Evolutionary conservation across 2,797 vertebrate genomes (phyloP), one percentile per base, ranked within the genome.

Genomic region (Manis pentadactyla): DNA sequence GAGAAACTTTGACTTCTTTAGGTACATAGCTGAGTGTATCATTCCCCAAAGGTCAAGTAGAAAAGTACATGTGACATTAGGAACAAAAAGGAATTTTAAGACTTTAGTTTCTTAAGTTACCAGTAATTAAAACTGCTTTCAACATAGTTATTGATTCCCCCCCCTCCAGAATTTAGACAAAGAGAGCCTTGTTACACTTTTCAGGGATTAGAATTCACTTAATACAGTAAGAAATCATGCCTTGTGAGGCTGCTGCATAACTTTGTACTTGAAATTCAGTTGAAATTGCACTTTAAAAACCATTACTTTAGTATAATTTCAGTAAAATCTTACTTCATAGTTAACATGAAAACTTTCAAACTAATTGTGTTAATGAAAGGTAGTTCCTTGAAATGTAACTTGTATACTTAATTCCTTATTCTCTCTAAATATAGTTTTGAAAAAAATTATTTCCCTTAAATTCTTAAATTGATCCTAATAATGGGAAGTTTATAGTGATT

Each of bases 71-170:
- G 96, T 98, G 98, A 96, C 98, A 85, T 96, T 57, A 83, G 37
- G 71, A 68, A 93, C 88, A 88, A 97, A 97, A 93, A 98, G 93
- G 98, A 98, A 96, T 98, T 97, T 97, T 97, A 98, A 97, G 96
- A 97, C 87, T 77, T 55, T n/a, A 90, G n/a, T 98, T 77, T 98
- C 95, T 98, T 97, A 95, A 97, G 64, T 98, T 98, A 96, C 82
- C 83, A 95, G 90, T 98, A 97, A 87, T 98, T 98, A 96, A 98
- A 98, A 97, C 87, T 96, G 90, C 66, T 63, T 42, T 97, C 97
- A 97, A 93, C 98, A 93, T 97, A 97, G 95, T 98, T 92, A 34
- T 49, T 55, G 69, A 63, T 69, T 74, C 4, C 34, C 49, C 18
- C n/a, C 8, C 2, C 29, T 25, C 27, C 29, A 64, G 68, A 86